A percentile compares a stretch with the other conserved stretches of the same genome.
Evolutionary conservation across 2,888 invertebrate species (phyloP).

Genomic region (Dicranocentrus wangi): DNA sequence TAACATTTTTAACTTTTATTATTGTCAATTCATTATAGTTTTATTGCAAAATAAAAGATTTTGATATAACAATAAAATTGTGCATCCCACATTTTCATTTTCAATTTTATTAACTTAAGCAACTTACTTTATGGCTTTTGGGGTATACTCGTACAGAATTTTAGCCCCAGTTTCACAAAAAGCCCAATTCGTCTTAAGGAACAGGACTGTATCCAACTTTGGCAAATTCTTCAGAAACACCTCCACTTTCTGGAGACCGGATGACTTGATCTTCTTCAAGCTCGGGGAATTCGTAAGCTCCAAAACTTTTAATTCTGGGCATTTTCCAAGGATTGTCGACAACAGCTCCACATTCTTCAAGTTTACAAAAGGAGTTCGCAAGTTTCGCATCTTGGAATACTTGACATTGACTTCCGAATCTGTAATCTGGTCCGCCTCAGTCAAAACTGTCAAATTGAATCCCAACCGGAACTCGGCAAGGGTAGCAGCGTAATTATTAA

Average conservation of each 20-base stretch:
- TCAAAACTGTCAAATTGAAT: not conserved
- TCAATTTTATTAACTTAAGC: no score
- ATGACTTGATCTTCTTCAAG: not conserved
- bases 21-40: no score
- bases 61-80: no score
- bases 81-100: no score
- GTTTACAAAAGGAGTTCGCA: not conserved
- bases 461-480: not conserved
- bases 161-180: no score
- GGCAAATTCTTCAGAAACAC: no score
- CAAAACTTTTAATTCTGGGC: not conserved
- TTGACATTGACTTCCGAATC: not conserved
- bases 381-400: not conserved
- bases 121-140: no score
- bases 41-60: no score
- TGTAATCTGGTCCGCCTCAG: not conserved
- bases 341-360: not conserved
- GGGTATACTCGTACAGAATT: no score
- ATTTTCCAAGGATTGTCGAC: not conserved
- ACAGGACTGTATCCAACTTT: no score
- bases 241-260: not conserved
- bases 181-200: no score
- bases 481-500: not conserved
- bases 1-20: no score
- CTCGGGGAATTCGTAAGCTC: not conserved